Evolutionary conservation across 2,797 vertebrate species (phyloP).

Genomic region (Brotogeris chrysoptera): DNA sequence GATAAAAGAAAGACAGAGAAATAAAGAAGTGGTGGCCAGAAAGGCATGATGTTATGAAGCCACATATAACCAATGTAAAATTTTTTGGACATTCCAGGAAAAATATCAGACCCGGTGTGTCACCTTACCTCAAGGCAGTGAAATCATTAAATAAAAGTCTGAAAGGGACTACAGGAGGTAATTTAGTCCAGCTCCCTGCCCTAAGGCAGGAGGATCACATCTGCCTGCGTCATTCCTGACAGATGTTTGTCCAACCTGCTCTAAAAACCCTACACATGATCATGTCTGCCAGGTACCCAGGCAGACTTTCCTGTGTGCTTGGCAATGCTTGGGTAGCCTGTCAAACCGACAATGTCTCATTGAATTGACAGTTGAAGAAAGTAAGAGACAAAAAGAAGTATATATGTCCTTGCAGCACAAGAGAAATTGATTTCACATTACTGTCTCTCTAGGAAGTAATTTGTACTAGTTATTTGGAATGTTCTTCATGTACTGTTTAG

Average conservation of each 20-base stretch:
- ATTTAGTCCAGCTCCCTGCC: slow-evolving; percentile 49
- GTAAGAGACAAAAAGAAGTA: not conserved
- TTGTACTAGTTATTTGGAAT: not conserved
- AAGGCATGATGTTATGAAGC: not conserved
- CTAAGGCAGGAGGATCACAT: not conserved
- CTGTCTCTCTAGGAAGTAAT: not conserved
- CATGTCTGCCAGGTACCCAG: slow-evolving; percentile 30
- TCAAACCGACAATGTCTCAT: not conserved
- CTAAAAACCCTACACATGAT: not conserved
- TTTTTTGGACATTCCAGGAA: slow-evolving; percentile 18
- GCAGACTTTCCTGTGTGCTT: slow-evolving; percentile 17
- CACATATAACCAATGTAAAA: not conserved
- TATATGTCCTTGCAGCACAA: not conserved
- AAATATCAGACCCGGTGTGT: slow-evolving; percentile 40
- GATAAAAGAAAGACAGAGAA: not conserved
- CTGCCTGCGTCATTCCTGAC: slow-evolving; percentile 57
- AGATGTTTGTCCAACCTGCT: slow-evolving; percentile 64
- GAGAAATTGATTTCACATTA: not conserved
- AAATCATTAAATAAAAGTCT: slow-evolving; percentile 33
- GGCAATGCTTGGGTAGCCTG: slow-evolving; percentile 2
- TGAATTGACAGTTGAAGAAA: not conserved
- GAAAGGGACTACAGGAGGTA: slow-evolving; percentile 31
- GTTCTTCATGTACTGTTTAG: not conserved
- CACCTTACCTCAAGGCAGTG: slow-evolving; percentile 25
- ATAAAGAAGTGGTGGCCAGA: not conserved